Conservation (phyloP, 1,140 invertebrate genomes). For the Asbolus verrucosus region DNA sequence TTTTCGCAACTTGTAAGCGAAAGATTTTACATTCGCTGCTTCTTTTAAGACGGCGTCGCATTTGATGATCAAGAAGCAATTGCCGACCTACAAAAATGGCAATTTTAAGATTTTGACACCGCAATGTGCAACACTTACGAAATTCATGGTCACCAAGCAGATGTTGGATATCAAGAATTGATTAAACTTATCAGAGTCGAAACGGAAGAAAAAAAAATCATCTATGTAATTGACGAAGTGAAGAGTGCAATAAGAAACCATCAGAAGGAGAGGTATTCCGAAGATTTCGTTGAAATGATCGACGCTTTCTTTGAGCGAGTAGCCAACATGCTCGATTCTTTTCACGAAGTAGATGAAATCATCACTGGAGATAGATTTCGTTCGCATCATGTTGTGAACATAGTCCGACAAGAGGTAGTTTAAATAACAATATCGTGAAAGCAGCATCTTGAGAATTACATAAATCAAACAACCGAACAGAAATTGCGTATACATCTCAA, state of each 20-base stretch:
- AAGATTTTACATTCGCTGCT: neutral
- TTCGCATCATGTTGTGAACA: neutral
- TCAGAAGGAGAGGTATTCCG: neutral
- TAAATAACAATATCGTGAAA: neutral
- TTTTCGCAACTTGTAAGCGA: neutral
- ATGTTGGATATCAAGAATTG: slow-evolving; percentile 4
- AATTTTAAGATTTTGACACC: neutral
- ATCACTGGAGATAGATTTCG: neutral
- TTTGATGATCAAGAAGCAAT: neutral
- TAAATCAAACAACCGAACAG: neutral
- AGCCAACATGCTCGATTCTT: slow-evolving; percentile 3
- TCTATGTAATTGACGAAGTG: slow-evolving; percentile 24
- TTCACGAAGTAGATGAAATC: neutral
- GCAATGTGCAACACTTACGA: neutral
- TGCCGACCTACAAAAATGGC: neutral
- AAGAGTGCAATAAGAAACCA: slow-evolving; percentile 4
- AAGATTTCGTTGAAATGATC: slow-evolving; percentile 17
- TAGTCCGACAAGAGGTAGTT: neutral
- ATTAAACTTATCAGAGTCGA: neutral
- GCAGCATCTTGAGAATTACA: neutral
- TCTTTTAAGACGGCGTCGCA: neutral
- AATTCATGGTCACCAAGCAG: neutral
- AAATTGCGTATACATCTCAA: slow-evolving; percentile 8
- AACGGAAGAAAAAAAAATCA: slow-evolving; percentile 18
- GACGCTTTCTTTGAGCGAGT: neutral